Conservation (phyloP, 2,797 vertebrate genomes). For the Pseudomugil tenellus region DNA sequence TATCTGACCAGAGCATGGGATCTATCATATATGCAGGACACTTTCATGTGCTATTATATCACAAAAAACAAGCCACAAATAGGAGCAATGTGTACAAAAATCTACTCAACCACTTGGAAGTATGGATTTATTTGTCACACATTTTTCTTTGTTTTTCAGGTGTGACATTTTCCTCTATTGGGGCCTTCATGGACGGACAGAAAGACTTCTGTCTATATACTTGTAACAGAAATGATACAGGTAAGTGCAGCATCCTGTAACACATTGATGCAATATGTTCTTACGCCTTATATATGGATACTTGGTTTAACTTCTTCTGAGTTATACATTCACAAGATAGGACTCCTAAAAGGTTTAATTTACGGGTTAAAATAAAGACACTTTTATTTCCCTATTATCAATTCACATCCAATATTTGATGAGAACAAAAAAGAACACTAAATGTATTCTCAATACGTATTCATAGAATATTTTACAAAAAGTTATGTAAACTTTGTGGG, state of each 20-base stretch:
- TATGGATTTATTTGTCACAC: conserved; percentile 4
- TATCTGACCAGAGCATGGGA: conserved; percentile 39
- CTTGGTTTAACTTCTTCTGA: too few relatives aligned
- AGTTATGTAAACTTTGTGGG: too few relatives aligned
- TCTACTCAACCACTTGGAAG: not conserved
- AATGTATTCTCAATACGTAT: too few relatives aligned
- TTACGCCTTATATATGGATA: too few relatives aligned
- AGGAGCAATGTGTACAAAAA: conserved; percentile 11
- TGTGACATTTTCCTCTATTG: conserved; percentile 7
- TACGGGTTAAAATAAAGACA: too few relatives aligned
- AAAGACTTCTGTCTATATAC: conserved; percentile 10
- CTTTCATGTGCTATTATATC: not conserved
- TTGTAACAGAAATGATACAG: conserved; percentile 15
- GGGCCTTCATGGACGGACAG: conserved; percentile 2
- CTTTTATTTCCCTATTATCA: too few relatives aligned
- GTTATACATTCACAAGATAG: too few relatives aligned
- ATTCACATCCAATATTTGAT: too few relatives aligned
- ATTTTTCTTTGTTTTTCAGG: not conserved
- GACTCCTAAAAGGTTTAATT: too few relatives aligned
- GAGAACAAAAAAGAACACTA: too few relatives aligned
- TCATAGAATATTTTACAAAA: too few relatives aligned
- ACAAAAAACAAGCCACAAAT: conserved; percentile 25
- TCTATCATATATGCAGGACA: conserved; percentile 12
- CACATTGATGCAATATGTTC: not conserved
- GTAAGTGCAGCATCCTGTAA: conserved; percentile 2